phyloP scores from a whole-genome alignment of 2,888 invertebrate genomes.

The Gryllus longicercus region DNA sequence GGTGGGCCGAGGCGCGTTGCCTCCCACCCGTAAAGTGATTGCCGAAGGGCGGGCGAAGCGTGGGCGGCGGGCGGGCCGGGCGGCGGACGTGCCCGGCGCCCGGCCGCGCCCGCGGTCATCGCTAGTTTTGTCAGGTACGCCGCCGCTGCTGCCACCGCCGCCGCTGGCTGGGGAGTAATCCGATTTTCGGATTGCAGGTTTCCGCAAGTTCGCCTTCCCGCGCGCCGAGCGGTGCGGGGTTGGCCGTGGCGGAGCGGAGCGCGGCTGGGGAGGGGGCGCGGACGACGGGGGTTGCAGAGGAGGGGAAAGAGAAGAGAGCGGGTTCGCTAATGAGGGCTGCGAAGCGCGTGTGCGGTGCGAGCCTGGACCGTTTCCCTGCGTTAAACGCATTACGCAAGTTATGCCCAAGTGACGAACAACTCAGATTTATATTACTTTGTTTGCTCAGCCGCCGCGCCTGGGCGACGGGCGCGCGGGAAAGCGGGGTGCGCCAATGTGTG shows the following conservation, averaged over 20 bases:
- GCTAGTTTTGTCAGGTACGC: not conserved
- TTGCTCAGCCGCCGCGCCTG: not conserved
- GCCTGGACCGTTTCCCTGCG: not conserved
- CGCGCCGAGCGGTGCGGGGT: too few species aligned
- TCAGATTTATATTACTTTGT: slow-evolving; percentile 6
- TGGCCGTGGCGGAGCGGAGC: too few species aligned
- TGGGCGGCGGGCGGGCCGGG: not conserved
- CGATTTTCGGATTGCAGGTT: slow-evolving; percentile 2
- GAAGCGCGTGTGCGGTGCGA: not conserved
- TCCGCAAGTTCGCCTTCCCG: not conserved
- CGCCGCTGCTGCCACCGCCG: not conserved
- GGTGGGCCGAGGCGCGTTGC: not conserved
- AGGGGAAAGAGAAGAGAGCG: not conserved
- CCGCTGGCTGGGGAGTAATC: not conserved
- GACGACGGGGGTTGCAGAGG: too few species aligned
- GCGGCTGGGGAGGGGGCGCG: too few species aligned
- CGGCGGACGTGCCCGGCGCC: not conserved
- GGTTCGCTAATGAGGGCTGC: slow-evolving; percentile 17
- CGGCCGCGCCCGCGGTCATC: not conserved
- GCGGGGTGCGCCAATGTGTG: not conserved
- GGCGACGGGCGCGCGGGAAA: not conserved
- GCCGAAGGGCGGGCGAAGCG: not conserved
- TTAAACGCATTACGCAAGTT: slow-evolving; percentile 9
- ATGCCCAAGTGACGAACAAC: slow-evolving; percentile 6
- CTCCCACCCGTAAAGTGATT: not conserved